These are phyloP conservation scores for Microplitis deprimator DNA, from an alignment of 2,888 invertebrate species.

Conservation along the genomic window DNA sequence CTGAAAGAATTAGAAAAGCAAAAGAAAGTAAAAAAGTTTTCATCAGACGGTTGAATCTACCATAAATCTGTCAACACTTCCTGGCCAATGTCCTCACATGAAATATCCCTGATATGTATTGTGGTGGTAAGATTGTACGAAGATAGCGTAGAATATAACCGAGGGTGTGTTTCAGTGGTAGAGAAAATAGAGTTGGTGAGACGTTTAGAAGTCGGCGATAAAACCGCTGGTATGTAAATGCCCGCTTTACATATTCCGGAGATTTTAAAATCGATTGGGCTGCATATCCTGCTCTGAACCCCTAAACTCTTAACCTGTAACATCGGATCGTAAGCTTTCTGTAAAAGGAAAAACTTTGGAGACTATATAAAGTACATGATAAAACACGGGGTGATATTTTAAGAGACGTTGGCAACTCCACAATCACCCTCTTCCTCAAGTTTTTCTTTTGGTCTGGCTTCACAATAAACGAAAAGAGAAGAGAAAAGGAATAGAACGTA, in stretches of 20 bases:
- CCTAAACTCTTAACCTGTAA: neutral
- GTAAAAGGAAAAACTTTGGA: constrained; percentile 34
- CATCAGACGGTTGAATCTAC: constrained; percentile 57
- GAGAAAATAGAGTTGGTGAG: constrained; percentile 22
- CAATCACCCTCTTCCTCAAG: constrained; percentile 32
- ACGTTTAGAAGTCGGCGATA: constrained; percentile 55
- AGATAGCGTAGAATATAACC: neutral
- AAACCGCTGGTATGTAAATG: constrained; percentile 62
- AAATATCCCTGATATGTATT: constrained; percentile 31
- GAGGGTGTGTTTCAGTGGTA: constrained; percentile 41
- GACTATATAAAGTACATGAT: constrained; percentile 45
- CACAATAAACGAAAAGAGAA: neutral
- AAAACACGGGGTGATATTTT: constrained; percentile 67
- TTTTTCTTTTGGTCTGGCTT: neutral
- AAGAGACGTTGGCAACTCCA: constrained; percentile 58
- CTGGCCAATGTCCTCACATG: constrained; percentile 52
- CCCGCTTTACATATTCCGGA: constrained; percentile 50
- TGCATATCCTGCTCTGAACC: constrained; percentile 38
- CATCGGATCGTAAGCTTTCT: constrained; percentile 20
- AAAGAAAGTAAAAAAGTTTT: constrained; percentile 24
- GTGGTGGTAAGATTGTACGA: constrained; percentile 47
- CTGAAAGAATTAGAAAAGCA: constrained; percentile 13
- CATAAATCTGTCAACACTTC: constrained; percentile 63
- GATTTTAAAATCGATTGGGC: constrained; percentile 51
- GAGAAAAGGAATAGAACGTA: constrained; percentile 17